These are phyloP conservation scores for Clangula hyemalis DNA, from an alignment of 2,797 vertebrate genomes.

Conservation along the genomic window DNA sequence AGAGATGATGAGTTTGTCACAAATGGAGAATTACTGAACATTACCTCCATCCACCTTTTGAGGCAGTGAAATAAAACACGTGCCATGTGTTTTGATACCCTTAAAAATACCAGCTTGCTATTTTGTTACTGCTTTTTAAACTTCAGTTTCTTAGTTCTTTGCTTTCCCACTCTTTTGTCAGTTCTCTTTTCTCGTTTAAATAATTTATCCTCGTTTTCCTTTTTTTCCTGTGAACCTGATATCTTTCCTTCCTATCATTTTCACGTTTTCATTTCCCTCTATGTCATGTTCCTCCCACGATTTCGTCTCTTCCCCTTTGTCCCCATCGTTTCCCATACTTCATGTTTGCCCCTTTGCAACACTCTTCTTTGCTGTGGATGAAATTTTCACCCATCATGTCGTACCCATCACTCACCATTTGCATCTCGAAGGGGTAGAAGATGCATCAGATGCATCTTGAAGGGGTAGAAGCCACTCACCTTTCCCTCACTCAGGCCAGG, in stretches of 20 bases:
- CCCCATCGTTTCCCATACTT: not conserved
- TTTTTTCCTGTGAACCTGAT: not conserved
- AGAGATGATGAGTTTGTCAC: not conserved
- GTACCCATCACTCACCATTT: not conserved
- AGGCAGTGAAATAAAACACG: not conserved
- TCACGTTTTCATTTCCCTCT: not conserved
- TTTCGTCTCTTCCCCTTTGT: not conserved
- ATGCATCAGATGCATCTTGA: not conserved
- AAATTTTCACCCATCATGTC: not conserved
- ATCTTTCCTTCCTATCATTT: not conserved
- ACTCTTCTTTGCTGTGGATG: not conserved
- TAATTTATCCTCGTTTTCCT: not conserved
- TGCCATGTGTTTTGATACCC: not conserved
- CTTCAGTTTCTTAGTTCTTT: not conserved
- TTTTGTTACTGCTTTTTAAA: conserved; percentile 1
- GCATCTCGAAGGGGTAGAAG: not conserved
- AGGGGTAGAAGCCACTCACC: not conserved
- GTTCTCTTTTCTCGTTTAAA: not conserved
- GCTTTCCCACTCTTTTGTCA: not conserved
- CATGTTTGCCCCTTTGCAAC: not conserved
- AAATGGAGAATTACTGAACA: not conserved
- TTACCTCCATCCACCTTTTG: not conserved
- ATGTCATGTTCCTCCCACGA: not conserved
- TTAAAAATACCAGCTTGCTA: not conserved
- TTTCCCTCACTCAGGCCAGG: not conserved